Percentiles rank a stretch among this genome's conserved stretches.
Conservation (phyloP, 92 coral and sea anemone species). For the Anthopleura xanthogrammica region DNA sequence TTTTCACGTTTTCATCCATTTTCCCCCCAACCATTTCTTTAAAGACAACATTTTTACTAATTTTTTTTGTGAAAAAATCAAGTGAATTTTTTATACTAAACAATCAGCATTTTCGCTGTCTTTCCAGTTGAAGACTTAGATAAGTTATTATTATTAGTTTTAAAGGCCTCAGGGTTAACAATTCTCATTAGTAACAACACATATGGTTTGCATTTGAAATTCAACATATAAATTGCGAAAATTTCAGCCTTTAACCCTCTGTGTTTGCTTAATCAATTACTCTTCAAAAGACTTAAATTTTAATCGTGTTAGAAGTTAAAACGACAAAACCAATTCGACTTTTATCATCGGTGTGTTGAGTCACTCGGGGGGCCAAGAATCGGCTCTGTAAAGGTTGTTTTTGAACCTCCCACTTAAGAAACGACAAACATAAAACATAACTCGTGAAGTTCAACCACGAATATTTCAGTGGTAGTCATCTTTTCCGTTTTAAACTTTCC, state of each 20-base stretch:
- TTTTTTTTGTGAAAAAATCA: no score
- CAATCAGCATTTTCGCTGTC: no score
- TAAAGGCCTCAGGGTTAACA: not conserved
- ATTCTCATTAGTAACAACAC: not conserved
- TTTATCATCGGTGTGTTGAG: not conserved
- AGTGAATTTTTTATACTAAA: no score
- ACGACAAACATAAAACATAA: not conserved
- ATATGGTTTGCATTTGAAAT: not conserved
- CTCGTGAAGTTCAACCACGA: no score
- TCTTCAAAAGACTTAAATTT: not conserved
- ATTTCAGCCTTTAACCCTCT: constrained; percentile 1
- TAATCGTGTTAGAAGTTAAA: not conserved
- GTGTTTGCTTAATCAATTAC: constrained; percentile 9
- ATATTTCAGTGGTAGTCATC: no score
- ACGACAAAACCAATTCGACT: not conserved
- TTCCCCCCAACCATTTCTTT: no score
- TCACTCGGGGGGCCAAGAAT: not conserved
- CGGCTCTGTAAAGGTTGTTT: not conserved
- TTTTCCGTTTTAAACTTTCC: not conserved
- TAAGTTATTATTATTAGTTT: not conserved
- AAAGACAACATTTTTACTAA: no score
- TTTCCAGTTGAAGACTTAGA: not conserved
- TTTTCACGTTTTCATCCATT: no score
- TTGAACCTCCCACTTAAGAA: not conserved
- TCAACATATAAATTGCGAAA: not conserved